phyloP scores from a whole-genome alignment of 2,113 vertebrate genomes.

The Aldabrachelys gigantea region DNA sequence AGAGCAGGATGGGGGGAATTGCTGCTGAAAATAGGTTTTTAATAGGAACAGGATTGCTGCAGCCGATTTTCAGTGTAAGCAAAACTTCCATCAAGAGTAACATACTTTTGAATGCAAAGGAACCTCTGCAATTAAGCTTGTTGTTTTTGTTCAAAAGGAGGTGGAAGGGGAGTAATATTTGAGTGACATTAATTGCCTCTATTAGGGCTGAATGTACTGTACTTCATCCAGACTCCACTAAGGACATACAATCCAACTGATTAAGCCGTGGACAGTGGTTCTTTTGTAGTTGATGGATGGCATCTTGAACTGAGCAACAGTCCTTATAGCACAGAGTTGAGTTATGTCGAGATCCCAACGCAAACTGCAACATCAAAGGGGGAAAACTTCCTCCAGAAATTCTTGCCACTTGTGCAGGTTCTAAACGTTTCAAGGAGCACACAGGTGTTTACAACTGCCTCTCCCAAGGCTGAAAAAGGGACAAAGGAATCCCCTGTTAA shows the following conservation, averaged over 20 bases:
- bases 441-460: neutral
- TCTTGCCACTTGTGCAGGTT: slow-evolving; percentile 47
- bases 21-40: slow-evolving; percentile 31
- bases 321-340: neutral
- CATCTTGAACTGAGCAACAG: slow-evolving; percentile 55
- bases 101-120: slow-evolving; percentile 29
- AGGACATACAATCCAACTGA: slow-evolving; percentile 22
- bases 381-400: slow-evolving; percentile 46
- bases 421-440: slow-evolving; percentile 54
- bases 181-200: slow-evolving; percentile 72
- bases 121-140: slow-evolving; percentile 32
- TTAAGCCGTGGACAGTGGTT: slow-evolving; percentile 67
- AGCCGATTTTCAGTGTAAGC: slow-evolving; percentile 53
- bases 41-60: slow-evolving; percentile 20
- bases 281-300: slow-evolving; percentile 56
- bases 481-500: neutral
- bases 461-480: neutral
- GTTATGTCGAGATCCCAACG: slow-evolving; percentile 28
- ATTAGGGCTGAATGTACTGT: slow-evolving; percentile 49
- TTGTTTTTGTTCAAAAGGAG: slow-evolving; percentile 31
- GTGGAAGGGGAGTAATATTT: slow-evolving; percentile 59
- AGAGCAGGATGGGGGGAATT: neutral
- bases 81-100: slow-evolving; percentile 20
- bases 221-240: slow-evolving; percentile 48
- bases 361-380: slow-evolving; percentile 64